phyloP scores from a whole-genome alignment of 2,797 vertebrate species.

The Sebastes steindachneri region DNA sequence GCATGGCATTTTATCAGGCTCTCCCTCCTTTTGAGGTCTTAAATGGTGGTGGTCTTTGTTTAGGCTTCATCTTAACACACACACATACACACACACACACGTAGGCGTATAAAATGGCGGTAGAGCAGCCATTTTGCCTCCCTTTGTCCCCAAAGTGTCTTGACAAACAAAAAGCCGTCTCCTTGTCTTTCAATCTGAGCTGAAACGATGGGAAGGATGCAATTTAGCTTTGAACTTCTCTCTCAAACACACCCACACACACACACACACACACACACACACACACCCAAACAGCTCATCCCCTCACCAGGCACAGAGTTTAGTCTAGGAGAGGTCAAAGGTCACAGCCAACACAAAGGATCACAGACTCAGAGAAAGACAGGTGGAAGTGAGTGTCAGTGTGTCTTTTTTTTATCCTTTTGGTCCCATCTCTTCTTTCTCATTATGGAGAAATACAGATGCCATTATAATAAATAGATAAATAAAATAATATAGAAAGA shows the following conservation, averaged over 20 bases:
- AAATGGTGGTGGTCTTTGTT: constrained; percentile 45
- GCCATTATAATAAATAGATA: background rate
- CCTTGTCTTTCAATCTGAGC: constrained; percentile 5
- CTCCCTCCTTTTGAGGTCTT: constrained; percentile 26
- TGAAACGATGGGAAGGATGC: background rate
- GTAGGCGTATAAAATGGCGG: background rate
- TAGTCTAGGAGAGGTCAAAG: constrained; percentile 56
- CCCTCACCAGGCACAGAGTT: constrained; percentile 15
- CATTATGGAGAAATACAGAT: background rate
- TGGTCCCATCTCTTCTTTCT: background rate
- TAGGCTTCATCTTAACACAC: constrained; percentile 35
- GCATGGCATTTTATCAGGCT: constrained; percentile 58
- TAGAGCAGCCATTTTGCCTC: constrained; percentile 9
- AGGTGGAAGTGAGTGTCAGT: constrained; percentile 1
- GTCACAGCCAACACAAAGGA: constrained; percentile 49
- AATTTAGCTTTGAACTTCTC: constrained; percentile 32
- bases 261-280: constrained; percentile 32
- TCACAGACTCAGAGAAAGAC: constrained; percentile 19
- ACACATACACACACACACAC: background rate
- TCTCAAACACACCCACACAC: background rate
- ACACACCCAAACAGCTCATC: constrained; percentile 13
- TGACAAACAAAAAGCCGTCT: background rate
- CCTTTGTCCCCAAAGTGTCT: constrained; percentile 20
- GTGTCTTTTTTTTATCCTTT: background rate
- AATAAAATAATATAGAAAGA: background rate